These are phyloP conservation scores for Plagodis dolabraria DNA, from an alignment of 2,888 invertebrate species.

Conservation along the genomic window DNA sequence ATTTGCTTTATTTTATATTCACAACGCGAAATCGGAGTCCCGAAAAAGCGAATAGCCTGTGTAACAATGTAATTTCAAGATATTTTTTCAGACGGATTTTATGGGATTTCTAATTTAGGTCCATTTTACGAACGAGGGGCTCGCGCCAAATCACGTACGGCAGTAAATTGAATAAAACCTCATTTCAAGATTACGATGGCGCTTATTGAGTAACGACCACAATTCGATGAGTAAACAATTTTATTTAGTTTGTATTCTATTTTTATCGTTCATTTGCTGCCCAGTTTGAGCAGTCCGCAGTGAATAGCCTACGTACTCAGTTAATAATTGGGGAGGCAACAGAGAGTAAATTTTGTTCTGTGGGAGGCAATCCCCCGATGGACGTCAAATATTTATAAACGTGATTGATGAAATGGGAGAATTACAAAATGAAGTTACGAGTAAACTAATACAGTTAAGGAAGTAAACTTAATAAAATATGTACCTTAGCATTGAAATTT, in stretches of 20 bases:
- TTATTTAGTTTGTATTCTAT: slow-evolving; percentile 47
- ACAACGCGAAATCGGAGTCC: not conserved
- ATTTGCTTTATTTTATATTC: slow-evolving; percentile 6
- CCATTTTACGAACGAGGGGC: slow-evolving; percentile 47
- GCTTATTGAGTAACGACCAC: slow-evolving; percentile 59
- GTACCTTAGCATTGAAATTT: slow-evolving; percentile 3
- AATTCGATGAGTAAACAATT: slow-evolving; percentile 62
- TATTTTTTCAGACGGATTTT: slow-evolving; percentile 22
- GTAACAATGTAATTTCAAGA: slow-evolving; percentile 25
- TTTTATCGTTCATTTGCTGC: slow-evolving; percentile 37
- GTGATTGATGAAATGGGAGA: slow-evolving; percentile 1
- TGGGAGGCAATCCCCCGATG: not conserved
- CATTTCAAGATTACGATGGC: slow-evolving; percentile 63
- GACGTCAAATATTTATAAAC: not conserved
- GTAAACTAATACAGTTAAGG: not conserved
- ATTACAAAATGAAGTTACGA: not conserved
- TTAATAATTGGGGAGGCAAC: slow-evolving; percentile 1
- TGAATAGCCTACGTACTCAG: slow-evolving; percentile 18
- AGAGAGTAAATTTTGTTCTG: too few relatives aligned
- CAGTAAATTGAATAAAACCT: slow-evolving; percentile 72
- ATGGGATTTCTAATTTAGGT: slow-evolving; percentile 54
- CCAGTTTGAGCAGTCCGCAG: slow-evolving; percentile 22
- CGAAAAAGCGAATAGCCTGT: slow-evolving; percentile 13
- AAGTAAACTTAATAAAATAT: not conserved
- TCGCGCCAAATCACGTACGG: slow-evolving; percentile 71